Percentiles rank a stretch among this genome's conserved stretches.
These are phyloP conservation scores for Zosterops borbonicus DNA, from an alignment of 2,113 vertebrate genomes.

Conservation along the genomic window DNA sequence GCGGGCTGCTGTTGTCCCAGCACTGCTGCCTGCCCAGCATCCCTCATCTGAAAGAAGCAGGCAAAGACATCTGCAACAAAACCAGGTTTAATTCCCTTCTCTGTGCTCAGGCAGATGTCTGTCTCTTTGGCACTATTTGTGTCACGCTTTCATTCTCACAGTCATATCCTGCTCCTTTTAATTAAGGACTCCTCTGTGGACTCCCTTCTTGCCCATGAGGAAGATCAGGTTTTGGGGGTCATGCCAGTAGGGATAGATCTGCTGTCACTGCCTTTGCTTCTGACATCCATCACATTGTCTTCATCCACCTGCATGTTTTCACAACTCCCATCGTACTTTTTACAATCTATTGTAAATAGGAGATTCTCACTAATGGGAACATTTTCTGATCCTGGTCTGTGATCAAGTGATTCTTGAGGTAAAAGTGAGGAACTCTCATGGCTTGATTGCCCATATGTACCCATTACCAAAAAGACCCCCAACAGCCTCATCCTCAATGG, in stretches of 20 bases:
- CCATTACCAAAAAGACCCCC: constrained; percentile 42
- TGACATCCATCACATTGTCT: constrained; percentile 40
- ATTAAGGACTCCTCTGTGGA: constrained; percentile 62
- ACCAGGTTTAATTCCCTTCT: background rate
- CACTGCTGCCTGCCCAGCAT: background rate
- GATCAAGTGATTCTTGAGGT: constrained; percentile 65
- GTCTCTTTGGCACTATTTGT: background rate
- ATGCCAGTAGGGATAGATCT: constrained; percentile 55
- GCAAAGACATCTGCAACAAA: background rate
- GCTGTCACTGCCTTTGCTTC: constrained; percentile 55
- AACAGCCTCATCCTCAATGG: constrained; percentile 55
- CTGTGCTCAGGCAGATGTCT: background rate
- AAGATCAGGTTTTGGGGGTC: constrained; percentile 60
- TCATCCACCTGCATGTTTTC: constrained; percentile 57
- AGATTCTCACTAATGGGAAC: constrained; percentile 51
- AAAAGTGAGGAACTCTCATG: constrained; percentile 55
- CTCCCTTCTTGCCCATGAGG: constrained; percentile 59
- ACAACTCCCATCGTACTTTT: constrained; percentile 59
- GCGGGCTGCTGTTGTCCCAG: background rate
- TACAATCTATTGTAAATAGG: constrained; percentile 22
- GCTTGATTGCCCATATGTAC: constrained; percentile 36
- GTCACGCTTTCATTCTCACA: constrained; percentile 14
- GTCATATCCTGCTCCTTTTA: constrained; percentile 60
- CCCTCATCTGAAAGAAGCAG: background rate
- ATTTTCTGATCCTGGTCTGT: constrained; percentile 17